phyloP scores from a whole-genome alignment of 2,113 vertebrate species.

The Copsychus sechellarum region DNA sequence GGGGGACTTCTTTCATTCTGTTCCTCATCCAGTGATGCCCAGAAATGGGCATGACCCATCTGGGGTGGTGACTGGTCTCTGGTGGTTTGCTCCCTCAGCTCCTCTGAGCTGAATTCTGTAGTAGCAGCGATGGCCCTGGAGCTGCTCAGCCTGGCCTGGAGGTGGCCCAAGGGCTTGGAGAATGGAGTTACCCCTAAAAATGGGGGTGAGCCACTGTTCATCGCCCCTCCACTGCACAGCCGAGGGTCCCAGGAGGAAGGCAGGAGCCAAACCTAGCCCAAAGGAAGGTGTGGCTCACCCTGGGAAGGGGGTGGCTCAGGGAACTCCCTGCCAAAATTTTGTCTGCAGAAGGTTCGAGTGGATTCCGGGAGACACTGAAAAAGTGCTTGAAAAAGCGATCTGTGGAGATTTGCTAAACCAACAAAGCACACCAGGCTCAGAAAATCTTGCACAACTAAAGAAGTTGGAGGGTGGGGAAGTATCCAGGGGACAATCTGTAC shows the following conservation, averaged over 20 bases:
- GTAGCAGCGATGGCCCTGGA: rapidly evolving
- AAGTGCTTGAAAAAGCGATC: background rate
- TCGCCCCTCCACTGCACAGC: background rate
- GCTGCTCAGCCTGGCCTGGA: background rate
- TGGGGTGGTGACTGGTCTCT: background rate
- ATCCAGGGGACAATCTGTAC: background rate
- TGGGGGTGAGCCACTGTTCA: background rate
- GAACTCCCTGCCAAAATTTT: background rate
- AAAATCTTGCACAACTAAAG: background rate
- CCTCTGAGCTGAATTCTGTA: background rate
- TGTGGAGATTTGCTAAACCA: background rate
- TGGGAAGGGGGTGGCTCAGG: background rate
- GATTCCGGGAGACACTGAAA: background rate
- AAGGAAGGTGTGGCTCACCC: background rate
- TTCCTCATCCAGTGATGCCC: background rate
- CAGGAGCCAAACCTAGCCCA: background rate
- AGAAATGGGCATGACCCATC: background rate
- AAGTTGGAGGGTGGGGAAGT: background rate
- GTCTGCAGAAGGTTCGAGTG: background rate
- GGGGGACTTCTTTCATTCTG: background rate
- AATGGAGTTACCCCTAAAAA: background rate
- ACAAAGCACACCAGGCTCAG: background rate
- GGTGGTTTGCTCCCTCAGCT: background rate
- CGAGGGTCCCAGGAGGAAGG: background rate
- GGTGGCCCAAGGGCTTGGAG: background rate